Base-by-base conservation (phyloP, 2,888 invertebrate species). In the Noctua comes region DNA sequence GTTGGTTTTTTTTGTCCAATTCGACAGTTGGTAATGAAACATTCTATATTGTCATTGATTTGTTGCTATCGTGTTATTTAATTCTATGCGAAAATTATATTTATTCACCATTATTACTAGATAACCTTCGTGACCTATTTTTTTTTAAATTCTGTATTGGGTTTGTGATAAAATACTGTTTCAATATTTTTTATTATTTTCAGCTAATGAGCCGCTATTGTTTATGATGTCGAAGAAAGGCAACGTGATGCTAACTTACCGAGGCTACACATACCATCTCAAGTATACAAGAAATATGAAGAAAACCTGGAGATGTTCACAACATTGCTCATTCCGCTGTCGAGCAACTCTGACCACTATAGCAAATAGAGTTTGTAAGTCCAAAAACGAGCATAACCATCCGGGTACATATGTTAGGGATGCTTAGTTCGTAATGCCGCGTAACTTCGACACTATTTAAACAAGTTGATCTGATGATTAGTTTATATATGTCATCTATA, bases 241-340 rank as follows among this genome's bases (percentile, higher is more conserved):
- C 24, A 40, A 66, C 66, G n/a, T 43, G 40, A 40, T 66, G 66
- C 24, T 40, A 31, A 18, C 62, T 62, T 62, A 31, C 62, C 31
- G 62, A 18, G 64, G 64, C 21, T 64, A 64, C 11, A 64, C 64
- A 21, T 64, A 64, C 36, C 64, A 64, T 64, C 64, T 64, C 10
- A 64, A 64, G 64, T 36, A 21, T 36, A 64, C 64, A 64, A 64
- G 64, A 64, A 64, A 64, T 64, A 36, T 64, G 21, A 64, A 64
- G 64, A 64, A 36, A 64, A 64, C 86, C 0, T 91, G 91, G 86
- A 81, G 90, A 40, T 90, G 91, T 79, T 88, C 89, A 10, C 71
- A 82, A 72, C 89, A 89, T 48, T 83, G 86, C 48, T 78, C 84
- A 0, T 80, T 68, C 7, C 76, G 48, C 2, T 89, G 89, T 57